Conservation (phyloP, 1,140 invertebrate genomes). For the Drosophila nigromelanica region DNA sequence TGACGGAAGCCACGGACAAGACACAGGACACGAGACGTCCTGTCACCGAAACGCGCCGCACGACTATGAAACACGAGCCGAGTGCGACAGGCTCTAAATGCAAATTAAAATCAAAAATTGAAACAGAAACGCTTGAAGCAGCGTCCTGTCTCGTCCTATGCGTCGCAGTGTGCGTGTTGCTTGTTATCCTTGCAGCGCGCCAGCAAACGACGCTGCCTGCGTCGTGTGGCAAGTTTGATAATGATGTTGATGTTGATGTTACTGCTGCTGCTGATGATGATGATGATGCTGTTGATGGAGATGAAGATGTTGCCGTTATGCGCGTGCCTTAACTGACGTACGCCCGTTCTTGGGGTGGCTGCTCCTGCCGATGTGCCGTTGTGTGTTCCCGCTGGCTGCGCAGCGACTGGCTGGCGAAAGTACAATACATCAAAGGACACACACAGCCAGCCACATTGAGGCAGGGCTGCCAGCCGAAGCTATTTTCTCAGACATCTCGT, state of each 20-base stretch:
- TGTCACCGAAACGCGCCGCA: conserved; percentile 59
- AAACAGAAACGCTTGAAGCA: conserved; percentile 53
- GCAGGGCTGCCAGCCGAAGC: conserved; percentile 56
- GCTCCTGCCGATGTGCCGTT: conserved; percentile 31
- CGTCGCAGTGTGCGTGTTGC: conserved; percentile 39
- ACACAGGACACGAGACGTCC: conserved; percentile 67
- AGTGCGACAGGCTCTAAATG: conserved; percentile 71
- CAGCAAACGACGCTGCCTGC: conserved; percentile 7
- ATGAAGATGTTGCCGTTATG: conserved; percentile 49
- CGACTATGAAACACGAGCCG: conserved; percentile 65
- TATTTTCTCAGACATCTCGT: conserved; percentile 4
- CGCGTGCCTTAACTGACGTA: conserved; percentile 55
- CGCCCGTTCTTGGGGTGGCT: conserved; percentile 43
- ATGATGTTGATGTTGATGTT: conserved; percentile 8
- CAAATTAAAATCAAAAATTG: conserved; percentile 78
- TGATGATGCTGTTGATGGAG: conserved; percentile 5
- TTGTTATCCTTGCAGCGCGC: conserved; percentile 34
- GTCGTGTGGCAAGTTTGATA: conserved; percentile 11
- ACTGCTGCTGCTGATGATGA: conserved; percentile 5
- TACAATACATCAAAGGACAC: conserved; percentile 71
- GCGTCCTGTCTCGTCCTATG: conserved; percentile 38
- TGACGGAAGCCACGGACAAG: conserved; percentile 40
- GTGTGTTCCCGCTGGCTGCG: too few species aligned
- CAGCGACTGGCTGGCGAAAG: conserved; percentile 77
- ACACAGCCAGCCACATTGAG: conserved; percentile 62